These are phyloP conservation scores for Rhamnusium bicolor DNA, from an alignment of 2,888 invertebrate species.

Conservation along the genomic window DNA sequence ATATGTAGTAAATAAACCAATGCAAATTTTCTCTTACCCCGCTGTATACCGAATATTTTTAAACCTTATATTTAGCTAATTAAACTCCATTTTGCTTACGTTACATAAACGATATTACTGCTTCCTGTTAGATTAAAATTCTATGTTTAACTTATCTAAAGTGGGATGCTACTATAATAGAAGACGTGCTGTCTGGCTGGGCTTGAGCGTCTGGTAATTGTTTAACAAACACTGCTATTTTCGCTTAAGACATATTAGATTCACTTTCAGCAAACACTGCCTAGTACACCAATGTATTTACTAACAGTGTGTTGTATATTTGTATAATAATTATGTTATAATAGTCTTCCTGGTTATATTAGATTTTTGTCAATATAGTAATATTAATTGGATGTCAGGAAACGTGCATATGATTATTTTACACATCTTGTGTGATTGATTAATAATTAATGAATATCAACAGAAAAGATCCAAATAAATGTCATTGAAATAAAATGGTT, in stretches of 20 bases:
- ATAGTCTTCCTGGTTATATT: no score
- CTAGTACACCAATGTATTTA: neutral
- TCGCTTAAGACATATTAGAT: neutral
- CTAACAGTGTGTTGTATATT: neutral
- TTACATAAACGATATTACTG: neutral
- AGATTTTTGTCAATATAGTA: no score
- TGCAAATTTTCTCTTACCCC: no score
- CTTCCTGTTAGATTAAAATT: neutral
- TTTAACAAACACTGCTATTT: constrained; percentile 17
- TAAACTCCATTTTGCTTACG: neutral
- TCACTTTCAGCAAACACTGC: neutral
- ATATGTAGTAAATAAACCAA: no score
- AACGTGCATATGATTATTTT: no score
- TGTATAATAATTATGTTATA: no score
- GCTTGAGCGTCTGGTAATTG: constrained; percentile 2
- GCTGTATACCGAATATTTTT: neutral
- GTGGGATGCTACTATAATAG: neutral
- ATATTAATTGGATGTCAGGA: no score
- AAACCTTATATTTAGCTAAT: neutral
- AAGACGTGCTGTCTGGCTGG: constrained; percentile 7
- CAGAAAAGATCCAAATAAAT: no score
- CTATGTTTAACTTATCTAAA: constrained; percentile 1
- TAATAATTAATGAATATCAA: no score
- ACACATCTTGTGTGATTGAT: no score
- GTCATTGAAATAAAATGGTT: no score